Percentiles rank a stretch among this genome's conserved stretches.
Conservation (phyloP, 2,888 invertebrate species). For the Sphaeridia pumilis region DNA sequence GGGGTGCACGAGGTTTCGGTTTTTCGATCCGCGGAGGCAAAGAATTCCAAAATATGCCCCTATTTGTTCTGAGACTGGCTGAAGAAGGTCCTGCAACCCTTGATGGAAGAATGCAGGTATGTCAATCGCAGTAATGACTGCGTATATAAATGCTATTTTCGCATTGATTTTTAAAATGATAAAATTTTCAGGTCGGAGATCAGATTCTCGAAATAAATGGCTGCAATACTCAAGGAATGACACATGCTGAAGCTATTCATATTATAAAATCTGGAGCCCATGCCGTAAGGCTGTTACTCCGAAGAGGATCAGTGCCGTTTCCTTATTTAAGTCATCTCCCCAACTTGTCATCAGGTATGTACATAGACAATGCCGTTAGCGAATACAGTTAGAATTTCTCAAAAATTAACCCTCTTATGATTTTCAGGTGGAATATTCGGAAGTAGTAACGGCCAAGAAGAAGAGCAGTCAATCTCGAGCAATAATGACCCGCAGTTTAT, state of each 20-base stretch:
- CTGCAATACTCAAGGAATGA: constrained; percentile 56
- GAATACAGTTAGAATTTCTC: no score
- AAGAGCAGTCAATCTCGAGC: constrained; percentile 34
- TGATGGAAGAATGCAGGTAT: constrained; percentile 47
- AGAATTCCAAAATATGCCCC: constrained; percentile 61
- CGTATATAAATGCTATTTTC: no score
- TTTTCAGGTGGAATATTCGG: constrained; percentile 28
- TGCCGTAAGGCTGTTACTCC: constrained; percentile 46
- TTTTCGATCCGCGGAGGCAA: constrained; percentile 62
- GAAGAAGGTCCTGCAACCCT: constrained; percentile 49
- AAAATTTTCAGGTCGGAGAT: constrained; percentile 52
- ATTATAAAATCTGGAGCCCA: constrained; percentile 56
- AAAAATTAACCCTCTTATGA: no score
- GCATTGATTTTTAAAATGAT: no score
- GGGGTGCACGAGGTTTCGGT: constrained; percentile 58
- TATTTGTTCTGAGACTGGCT: constrained; percentile 59
- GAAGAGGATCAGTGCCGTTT: constrained; percentile 35
- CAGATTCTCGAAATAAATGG: constrained; percentile 60
- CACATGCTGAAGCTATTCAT: constrained; percentile 60
- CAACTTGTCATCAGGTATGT: constrained; percentile 26
- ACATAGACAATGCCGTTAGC: not conserved
- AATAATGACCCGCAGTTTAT: constrained; percentile 34
- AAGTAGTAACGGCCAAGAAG: constrained; percentile 33
- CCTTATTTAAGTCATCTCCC: constrained; percentile 35
- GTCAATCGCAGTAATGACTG: no score